A percentile compares a stretch with the other conserved stretches of the same genome.
Evolutionary conservation across 2,113 vertebrate genomes (phyloP).

Genomic region (Indri indri): DNA sequence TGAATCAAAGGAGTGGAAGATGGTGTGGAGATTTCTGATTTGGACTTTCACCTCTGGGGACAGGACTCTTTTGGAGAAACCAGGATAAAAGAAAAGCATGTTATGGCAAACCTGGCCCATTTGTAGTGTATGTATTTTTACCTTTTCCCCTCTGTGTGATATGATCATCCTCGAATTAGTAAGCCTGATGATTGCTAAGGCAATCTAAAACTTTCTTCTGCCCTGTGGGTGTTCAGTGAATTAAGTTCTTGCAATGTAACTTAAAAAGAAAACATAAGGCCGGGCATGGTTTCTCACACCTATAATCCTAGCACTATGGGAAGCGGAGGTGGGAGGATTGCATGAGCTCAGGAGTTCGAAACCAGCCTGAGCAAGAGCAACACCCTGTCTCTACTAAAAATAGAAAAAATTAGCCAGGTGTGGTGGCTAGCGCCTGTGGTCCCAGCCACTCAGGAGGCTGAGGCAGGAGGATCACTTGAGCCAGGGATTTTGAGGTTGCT

Average conservation of each 20-base stretch:
- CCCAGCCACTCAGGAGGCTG: too few species aligned
- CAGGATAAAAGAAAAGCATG: slow-evolving; percentile 44
- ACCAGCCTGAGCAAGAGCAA: too few species aligned
- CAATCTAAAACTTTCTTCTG: background rate
- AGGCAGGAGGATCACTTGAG: too few species aligned
- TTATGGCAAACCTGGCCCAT: background rate
- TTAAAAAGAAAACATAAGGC: background rate
- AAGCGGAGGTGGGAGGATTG: too few species aligned
- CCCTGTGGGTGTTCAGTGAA: background rate
- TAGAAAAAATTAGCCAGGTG: too few species aligned
- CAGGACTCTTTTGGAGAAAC: slow-evolving; percentile 8
- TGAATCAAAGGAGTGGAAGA: slow-evolving; percentile 67
- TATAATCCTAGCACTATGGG: too few species aligned
- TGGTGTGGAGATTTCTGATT: slow-evolving; percentile 58
- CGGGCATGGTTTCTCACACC: too few species aligned
- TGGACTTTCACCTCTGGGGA: slow-evolving; percentile 27
- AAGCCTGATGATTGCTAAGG: background rate
- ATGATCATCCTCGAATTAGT: background rate
- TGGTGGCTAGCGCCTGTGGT: too few species aligned
- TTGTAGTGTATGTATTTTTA: background rate
- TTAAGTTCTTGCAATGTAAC: background rate
- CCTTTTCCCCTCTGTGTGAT: background rate
- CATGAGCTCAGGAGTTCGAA: too few species aligned
- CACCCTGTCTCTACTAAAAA: too few species aligned
- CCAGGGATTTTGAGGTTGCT: too few species aligned